These are phyloP conservation scores for Rhopalosiphum padi DNA, from an alignment of 1,140 invertebrate species.

Conservation along the genomic window DNA sequence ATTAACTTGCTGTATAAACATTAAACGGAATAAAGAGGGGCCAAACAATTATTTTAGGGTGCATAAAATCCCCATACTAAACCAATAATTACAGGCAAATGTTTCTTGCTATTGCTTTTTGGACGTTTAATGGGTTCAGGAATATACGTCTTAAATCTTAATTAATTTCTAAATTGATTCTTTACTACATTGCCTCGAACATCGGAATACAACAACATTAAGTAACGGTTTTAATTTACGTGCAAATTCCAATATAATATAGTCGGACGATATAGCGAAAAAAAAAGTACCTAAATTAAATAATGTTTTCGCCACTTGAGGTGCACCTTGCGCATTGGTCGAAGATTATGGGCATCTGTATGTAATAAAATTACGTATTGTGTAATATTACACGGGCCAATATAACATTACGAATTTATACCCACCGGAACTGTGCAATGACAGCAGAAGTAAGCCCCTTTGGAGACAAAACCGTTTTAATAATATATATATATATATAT, in stretches of 20 bases:
- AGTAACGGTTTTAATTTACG: background rate
- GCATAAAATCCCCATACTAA: background rate
- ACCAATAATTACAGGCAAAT: background rate
- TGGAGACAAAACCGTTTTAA: background rate
- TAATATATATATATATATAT: background rate
- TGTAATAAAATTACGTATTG: background rate
- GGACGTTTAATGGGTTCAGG: background rate
- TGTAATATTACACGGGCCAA: background rate
- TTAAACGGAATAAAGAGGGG: background rate
- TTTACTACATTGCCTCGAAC: background rate
- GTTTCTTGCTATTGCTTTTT: background rate
- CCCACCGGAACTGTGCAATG: background rate
- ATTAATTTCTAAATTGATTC: background rate
- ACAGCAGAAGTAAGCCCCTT: background rate
- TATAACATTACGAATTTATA: background rate
- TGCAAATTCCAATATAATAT: background rate
- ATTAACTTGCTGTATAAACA: background rate
- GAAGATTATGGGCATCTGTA: background rate
- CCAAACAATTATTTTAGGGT: background rate
- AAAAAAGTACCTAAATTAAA: background rate
- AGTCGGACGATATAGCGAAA: background rate
- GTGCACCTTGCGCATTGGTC: background rate
- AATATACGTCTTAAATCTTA: background rate
- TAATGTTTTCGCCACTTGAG: too few relatives aligned
- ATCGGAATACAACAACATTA: background rate